A percentile compares a stretch with the other conserved stretches of the same genome.
Conservation (phyloP, 1,140 invertebrate species). For the Thaumetopoea pityocampa region DNA sequence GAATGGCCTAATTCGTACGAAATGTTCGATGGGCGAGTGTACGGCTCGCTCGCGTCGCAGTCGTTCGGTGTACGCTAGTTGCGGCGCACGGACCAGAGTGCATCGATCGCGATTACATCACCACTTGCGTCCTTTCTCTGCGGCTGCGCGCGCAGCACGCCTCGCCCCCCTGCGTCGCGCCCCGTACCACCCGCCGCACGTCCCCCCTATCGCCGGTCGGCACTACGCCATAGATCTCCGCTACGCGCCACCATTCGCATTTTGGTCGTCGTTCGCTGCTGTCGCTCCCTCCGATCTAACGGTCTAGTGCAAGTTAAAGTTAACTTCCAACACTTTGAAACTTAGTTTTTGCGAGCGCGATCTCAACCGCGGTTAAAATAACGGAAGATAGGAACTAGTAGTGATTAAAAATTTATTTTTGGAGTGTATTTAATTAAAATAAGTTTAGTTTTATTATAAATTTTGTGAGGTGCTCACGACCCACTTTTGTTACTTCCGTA, state of each 20-base stretch:
- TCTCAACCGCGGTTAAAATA: conserved; percentile 7
- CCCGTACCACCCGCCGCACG: conserved; percentile 20
- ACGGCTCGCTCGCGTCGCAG: too few species aligned
- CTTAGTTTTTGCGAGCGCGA: conserved; percentile 26
- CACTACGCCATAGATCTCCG: conserved; percentile 50
- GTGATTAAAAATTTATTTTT: conserved; percentile 28
- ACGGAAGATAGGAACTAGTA: conserved; percentile 15
- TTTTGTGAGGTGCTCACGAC: conserved; percentile 42
- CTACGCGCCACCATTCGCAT: conserved; percentile 54
- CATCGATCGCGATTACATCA: conserved; percentile 73
- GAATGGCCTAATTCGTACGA: too few species aligned
- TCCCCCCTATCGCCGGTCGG: conserved; percentile 36
- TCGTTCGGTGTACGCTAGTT: conserved; percentile 29
- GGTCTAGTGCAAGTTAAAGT: conserved; percentile 46
- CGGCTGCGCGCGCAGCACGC: conserved; percentile 62
- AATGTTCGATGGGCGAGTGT: too few species aligned
- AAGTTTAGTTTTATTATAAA: conserved; percentile 19
- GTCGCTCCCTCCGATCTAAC: conserved; percentile 32
- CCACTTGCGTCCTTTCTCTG: conserved; percentile 69
- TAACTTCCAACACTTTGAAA: conserved; percentile 34
- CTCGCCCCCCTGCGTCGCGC: conserved; percentile 30
- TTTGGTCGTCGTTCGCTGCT: conserved; percentile 40
- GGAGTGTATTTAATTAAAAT: conserved; percentile 30
- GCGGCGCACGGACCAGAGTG: conserved; percentile 50
- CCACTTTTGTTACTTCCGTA: conserved; percentile 58